phyloP scores from a whole-genome alignment of 2,797 vertebrate genomes.

The Malacoraja senta region DNA sequence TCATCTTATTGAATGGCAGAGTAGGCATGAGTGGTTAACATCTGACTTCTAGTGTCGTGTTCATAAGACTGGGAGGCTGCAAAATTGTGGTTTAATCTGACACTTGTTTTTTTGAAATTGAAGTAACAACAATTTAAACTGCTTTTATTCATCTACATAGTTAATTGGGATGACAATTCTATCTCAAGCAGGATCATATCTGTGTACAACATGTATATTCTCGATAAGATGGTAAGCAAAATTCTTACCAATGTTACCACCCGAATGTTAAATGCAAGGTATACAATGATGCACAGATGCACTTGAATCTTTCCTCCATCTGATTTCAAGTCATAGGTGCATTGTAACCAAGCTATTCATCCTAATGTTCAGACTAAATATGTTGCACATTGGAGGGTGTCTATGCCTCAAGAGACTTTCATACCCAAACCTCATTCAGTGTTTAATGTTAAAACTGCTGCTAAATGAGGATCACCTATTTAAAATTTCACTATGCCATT shows the following conservation, averaged over 20 bases:
- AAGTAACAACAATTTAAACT: too few species aligned
- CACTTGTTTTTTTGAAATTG: too few species aligned
- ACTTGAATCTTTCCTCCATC: not conserved
- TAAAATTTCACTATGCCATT: not conserved
- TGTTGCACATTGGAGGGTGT: not conserved
- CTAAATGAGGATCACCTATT: not conserved
- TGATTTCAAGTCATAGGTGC: not conserved
- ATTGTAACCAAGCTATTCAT: not conserved
- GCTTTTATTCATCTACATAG: too few species aligned
- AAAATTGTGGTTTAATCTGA: too few species aligned
- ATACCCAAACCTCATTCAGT: not conserved
- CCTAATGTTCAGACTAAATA: not conserved
- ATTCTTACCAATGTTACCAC: not conserved
- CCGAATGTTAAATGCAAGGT: not conserved
- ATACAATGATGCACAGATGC: not conserved
- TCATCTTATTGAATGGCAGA: too few species aligned
- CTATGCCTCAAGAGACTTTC: not conserved
- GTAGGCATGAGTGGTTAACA: too few species aligned
- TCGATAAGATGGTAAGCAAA: not conserved
- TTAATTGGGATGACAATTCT: too few species aligned
- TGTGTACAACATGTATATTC: not conserved
- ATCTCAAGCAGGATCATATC: too few species aligned
- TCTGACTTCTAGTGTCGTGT: too few species aligned
- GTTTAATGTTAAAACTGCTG: not conserved
- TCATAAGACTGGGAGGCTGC: too few species aligned